A percentile compares a stretch with the other conserved stretches of the same genome.
Evolutionary conservation across 2,888 invertebrate species (phyloP).

Genomic region (Ypsolopha scabrella): DNA sequence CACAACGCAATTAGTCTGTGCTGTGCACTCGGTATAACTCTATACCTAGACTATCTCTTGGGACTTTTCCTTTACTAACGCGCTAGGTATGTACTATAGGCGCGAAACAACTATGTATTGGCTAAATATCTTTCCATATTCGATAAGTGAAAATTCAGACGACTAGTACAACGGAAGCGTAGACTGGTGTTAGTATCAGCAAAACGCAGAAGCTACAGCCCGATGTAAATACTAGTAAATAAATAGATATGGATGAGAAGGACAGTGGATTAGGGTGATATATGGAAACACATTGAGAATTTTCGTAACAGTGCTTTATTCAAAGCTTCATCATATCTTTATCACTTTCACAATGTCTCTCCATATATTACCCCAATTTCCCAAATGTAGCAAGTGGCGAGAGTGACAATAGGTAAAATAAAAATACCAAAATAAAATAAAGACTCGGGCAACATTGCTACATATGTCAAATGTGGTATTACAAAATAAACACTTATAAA

Average conservation of each 20-base stretch:
- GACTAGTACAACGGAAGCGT: too few relatives aligned
- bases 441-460: conserved; percentile 67
- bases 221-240: not conserved
- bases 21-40: not conserved
- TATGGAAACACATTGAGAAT: conserved; percentile 78
- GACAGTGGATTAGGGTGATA: conserved; percentile 52
- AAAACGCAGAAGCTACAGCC: not conserved
- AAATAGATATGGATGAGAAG: conserved; percentile 22
- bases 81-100: too few relatives aligned
- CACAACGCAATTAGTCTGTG: conserved; percentile 63
- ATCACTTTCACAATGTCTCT: conserved; percentile 76
- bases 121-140: too few relatives aligned
- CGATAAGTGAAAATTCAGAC: too few relatives aligned
- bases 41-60: not conserved
- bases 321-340: conserved; percentile 72
- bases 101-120: too few relatives aligned
- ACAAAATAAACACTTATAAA: conserved; percentile 65
- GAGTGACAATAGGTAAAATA: conserved; percentile 54
- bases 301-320: conserved; percentile 78
- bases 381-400: conserved; percentile 70
- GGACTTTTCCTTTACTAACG: not conserved
- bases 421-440: conserved; percentile 45
- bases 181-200: too few relatives aligned
- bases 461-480: conserved; percentile 73
- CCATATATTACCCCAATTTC: conserved; percentile 77